Conservation (phyloP, 1,140 invertebrate species). For the Hypsibius dujardini region DNA sequence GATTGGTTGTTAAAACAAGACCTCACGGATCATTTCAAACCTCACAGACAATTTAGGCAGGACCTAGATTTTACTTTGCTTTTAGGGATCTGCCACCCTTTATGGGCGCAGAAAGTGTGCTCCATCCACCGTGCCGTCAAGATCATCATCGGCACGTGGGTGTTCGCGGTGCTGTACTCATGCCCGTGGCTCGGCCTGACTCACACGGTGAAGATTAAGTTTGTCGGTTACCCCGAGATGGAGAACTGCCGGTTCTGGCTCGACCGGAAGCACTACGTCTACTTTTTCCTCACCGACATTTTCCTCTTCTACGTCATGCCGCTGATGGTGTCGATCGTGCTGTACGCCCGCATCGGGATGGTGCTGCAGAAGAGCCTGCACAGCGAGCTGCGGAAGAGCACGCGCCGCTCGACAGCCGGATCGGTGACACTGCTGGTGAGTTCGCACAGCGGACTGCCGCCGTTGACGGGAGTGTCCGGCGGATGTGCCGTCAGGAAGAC, state of each 20-base stretch:
- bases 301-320: conserved; percentile 44
- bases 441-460: too few species aligned
- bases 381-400: too few species aligned
- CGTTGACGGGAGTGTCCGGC: too few species aligned
- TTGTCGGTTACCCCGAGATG: conserved; percentile 25
- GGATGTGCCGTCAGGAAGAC: too few species aligned
- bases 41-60: too few species aligned
- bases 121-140: conserved; percentile 40
- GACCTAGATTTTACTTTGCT: too few species aligned
- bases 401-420: too few species aligned
- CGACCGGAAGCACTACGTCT: conserved; percentile 37
- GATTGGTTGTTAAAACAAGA: too few species aligned
- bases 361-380: background rate
- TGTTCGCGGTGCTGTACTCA: conserved; percentile 40
- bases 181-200: conserved; percentile 40
- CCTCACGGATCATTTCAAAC: too few species aligned
- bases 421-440: too few species aligned
- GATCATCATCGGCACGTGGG: conserved; percentile 41
- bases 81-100: conserved; percentile 40
- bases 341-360: background rate
- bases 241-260: conserved; percentile 38
- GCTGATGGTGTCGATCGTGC: conserved; percentile 34
- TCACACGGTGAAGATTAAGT: background rate
- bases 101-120: conserved; percentile 41
- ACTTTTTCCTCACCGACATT: conserved; percentile 42